Base-by-base conservation (phyloP, 2,797 vertebrate genomes). In the Podarcis siculus region DNA sequence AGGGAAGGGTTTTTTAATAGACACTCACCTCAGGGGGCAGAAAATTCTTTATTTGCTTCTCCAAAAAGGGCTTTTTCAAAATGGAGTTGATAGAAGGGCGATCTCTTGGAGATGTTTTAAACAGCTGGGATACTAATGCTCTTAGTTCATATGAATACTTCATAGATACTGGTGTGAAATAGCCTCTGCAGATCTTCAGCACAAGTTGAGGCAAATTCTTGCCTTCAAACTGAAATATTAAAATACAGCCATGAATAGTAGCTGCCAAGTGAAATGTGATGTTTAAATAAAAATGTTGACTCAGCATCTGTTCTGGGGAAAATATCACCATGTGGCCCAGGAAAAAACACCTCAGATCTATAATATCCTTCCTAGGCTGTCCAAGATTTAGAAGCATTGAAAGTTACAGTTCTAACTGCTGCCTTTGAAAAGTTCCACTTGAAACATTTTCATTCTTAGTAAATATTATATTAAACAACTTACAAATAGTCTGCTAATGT, bases 41-140 rank as follows among this genome's bases (percentile, higher is more conserved):
- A 90, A 97, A 97, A 89, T 89, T 97, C 90, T 94, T 92, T 92
- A 98, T 95, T 1, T 96, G 91, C 15, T 95, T 97, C 93, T 98
- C 96, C 92, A 99, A 95, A 92, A 99, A 96, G 1, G 97, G 97
- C 8, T 96, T 96, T 79, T 94, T 97, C 87, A 99, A 95, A 91
- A 99, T 95, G 0, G 98, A 98, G 93, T 79, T 98, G 89, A 98
- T 92, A 0, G 98, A 99, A 1, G 98, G 98, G 19, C 98, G 96
- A 86, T 98, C 97, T 73, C 93, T 95, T 0, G 98, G 98, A 93
- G 96, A 97, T 79, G 98, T 96, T 97, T 98, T 98, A 89, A 99
- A 98, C 86, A 99, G 96, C 49, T 98, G 98, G 2, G 96, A 94
- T 89, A 99, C 72, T 90, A 99, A 95, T 83, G 96, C 92, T 61